Percentiles rank a stretch among this genome's conserved stretches.
These are phyloP conservation scores for Synanthedon andrenaeformis DNA, from an alignment of 2,888 invertebrate genomes.

Conservation along the genomic window DNA sequence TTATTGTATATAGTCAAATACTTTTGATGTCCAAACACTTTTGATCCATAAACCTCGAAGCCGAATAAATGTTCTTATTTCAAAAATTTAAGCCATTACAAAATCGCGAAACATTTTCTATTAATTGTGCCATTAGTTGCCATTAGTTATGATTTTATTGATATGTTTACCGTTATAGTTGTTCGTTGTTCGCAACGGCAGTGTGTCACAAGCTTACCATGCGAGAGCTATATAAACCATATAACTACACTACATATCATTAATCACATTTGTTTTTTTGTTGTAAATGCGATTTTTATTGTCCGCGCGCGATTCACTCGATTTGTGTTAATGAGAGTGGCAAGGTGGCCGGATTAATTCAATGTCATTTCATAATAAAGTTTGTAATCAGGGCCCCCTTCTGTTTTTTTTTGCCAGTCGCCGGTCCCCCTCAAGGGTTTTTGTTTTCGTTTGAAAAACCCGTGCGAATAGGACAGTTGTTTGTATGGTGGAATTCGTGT, in stretches of 20 bases:
- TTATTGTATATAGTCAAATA: too few species aligned
- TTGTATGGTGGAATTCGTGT: constrained; percentile 11
- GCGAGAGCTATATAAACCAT: constrained; percentile 8
- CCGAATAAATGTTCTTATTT: too few species aligned
- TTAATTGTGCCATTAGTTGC: too few species aligned
- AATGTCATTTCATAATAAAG: constrained; percentile 51
- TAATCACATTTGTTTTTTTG: constrained; percentile 51
- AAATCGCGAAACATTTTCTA: too few species aligned
- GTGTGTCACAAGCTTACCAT: constrained; percentile 7
- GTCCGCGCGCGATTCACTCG: constrained; percentile 41
- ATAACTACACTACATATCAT: constrained; percentile 33
- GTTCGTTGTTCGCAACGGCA: neutral
- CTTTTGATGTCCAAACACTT: too few species aligned
- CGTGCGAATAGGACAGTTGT: constrained; percentile 35
- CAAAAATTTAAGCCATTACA: too few species aligned
- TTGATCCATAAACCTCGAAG: too few species aligned
- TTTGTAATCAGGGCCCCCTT: constrained; percentile 28
- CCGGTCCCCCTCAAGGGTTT: constrained; percentile 8
- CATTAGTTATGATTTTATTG: too few species aligned
- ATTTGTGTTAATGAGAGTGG: constrained; percentile 56
- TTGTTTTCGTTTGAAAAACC: constrained; percentile 19
- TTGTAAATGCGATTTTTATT: constrained; percentile 64
- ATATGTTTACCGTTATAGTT: too few species aligned
- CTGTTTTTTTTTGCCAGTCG: constrained; percentile 19
- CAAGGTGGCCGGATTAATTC: constrained; percentile 59